Percentiles rank a stretch among this genome's conserved stretches.
Conservation (phyloP, 2,797 vertebrate genomes). For the Taenioides sp. region DNA sequence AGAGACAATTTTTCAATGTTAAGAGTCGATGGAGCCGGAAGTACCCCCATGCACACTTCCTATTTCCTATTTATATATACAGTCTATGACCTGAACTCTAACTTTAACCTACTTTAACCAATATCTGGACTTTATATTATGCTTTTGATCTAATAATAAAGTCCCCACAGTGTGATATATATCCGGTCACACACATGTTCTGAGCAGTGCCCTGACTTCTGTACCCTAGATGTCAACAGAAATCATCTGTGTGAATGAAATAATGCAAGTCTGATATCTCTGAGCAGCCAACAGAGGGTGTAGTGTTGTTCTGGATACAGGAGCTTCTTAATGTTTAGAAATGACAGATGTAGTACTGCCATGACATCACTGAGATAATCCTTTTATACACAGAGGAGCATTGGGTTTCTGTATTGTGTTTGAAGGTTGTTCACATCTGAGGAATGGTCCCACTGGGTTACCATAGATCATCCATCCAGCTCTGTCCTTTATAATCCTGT, state of each 20-base stretch:
- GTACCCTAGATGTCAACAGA: background rate
- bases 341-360: slow-evolving; percentile 16
- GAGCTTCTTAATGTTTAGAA: slow-evolving; percentile 9
- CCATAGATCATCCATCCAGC: background rate
- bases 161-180: too few species aligned
- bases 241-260: slow-evolving; percentile 48
- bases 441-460: slow-evolving; percentile 25
- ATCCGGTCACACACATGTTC: too few species aligned
- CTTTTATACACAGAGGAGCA: slow-evolving; percentile 46
- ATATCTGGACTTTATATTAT: too few species aligned
- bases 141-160: too few species aligned
- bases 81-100: too few species aligned
- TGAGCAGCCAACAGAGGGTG: slow-evolving; percentile 8
- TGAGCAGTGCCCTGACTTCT: too few species aligned
- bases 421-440: slow-evolving; percentile 22
- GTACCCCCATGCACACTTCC: too few species aligned
- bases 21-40: too few species aligned
- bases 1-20: too few species aligned
- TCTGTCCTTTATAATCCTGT: background rate
- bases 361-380: slow-evolving; percentile 39
- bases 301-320: background rate
- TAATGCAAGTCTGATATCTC: slow-evolving; percentile 42
- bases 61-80: too few species aligned
- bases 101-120: too few species aligned
- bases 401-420: slow-evolving; percentile 32